phyloP scores from a whole-genome alignment of 2,888 invertebrate species.

The Nephrotoma guestfalica region DNA sequence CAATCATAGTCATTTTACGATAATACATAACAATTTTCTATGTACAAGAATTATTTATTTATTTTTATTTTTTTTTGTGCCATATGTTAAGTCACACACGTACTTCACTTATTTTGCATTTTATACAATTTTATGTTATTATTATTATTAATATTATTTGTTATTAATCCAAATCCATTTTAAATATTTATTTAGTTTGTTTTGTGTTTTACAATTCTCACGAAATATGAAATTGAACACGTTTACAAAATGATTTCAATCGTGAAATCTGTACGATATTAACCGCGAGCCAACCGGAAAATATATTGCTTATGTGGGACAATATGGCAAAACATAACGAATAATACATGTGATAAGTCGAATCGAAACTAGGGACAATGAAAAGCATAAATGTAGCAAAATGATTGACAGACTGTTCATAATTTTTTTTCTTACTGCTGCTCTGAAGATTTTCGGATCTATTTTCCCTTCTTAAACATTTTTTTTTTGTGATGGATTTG shows the following conservation, averaged over 20 bases:
- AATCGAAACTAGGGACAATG: neutral
- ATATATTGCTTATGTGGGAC: neutral
- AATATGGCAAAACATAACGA: neutral
- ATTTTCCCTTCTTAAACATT: neutral
- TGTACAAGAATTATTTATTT: neutral
- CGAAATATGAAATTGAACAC: neutral
- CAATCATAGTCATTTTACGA: neutral
- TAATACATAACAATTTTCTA: conserved; percentile 5
- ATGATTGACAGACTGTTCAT: neutral
- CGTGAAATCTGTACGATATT: neutral
- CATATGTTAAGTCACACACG: neutral
- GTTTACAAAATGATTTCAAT: neutral
- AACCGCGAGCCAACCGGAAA: neutral
- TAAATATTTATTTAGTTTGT: neutral
- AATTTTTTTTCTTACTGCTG: neutral
- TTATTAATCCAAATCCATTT: conserved; percentile 1
- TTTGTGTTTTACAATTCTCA: neutral
- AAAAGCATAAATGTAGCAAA: neutral
- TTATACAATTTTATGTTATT: neutral
- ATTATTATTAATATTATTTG: neutral
- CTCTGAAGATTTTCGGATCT: neutral
- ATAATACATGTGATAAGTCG: neutral
- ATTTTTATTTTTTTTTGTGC: neutral
- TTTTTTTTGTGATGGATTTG: neutral
- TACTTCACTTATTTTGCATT: neutral